Conservation (phyloP, 2,113 vertebrate species). For the Grammomys dolichurus region DNA sequence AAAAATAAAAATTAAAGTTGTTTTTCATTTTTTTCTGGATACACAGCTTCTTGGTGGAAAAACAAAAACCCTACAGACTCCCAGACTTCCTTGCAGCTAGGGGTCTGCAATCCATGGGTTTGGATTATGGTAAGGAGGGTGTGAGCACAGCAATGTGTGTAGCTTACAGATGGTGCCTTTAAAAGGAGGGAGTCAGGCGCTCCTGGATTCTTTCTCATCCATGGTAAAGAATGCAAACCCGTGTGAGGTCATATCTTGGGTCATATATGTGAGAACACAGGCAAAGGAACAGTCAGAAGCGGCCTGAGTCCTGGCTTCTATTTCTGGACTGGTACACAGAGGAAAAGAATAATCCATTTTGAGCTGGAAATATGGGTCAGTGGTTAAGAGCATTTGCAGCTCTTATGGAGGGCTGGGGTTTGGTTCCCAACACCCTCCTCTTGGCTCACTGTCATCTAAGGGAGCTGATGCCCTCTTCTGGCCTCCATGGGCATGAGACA, state of each 20-base stretch:
- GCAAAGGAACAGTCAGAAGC: background rate
- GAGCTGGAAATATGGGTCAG: background rate
- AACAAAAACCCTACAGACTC: background rate
- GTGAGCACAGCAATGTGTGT: background rate
- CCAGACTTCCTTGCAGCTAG: constrained; percentile 35
- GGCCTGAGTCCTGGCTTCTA: background rate
- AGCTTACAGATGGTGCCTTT: background rate
- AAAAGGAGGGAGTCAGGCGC: background rate
- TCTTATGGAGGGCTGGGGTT: background rate
- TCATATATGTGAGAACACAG: background rate
- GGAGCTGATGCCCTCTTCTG: background rate
- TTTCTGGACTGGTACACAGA: background rate
- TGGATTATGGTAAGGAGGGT: background rate
- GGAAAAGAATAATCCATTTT: background rate
- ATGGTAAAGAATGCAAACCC: background rate
- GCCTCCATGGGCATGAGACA: background rate
- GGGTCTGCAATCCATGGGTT: no score
- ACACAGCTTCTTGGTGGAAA: background rate
- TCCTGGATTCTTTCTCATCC: background rate
- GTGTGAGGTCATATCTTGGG: background rate
- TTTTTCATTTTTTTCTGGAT: background rate
- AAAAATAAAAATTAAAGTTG: background rate
- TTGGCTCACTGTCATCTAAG: background rate
- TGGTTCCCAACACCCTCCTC: background rate
- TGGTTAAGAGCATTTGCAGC: background rate